Evolutionary conservation across 1,140 invertebrate genomes (phyloP).

Genomic region (Drosophila burlai): DNA sequence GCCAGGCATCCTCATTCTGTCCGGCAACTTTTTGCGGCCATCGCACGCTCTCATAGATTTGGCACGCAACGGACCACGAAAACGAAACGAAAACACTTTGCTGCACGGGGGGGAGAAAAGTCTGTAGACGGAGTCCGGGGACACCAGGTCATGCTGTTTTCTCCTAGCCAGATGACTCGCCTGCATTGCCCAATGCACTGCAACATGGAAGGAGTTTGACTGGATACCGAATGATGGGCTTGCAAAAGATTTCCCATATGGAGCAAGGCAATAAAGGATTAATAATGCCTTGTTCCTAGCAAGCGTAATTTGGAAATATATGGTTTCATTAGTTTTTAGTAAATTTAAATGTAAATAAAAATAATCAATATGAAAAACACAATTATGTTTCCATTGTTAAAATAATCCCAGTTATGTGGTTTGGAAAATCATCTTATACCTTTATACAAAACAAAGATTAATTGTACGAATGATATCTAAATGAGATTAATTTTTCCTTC

Average conservation of each 20-base stretch:
- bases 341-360: background rate
- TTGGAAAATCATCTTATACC: background rate
- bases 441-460: background rate
- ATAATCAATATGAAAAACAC: too few relatives aligned
- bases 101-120: slow-evolving; percentile 13
- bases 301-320: background rate
- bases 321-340: background rate
- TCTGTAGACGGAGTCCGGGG: slow-evolving; percentile 17
- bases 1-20: slow-evolving; percentile 42
- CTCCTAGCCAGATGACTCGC: slow-evolving; percentile 25
- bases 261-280: background rate
- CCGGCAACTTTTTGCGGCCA: slow-evolving; percentile 77
- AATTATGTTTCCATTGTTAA: too few relatives aligned
- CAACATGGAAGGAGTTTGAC: background rate
- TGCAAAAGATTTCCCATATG: slow-evolving; percentile 1
- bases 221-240: background rate
- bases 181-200: slow-evolving; percentile 33
- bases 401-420: too few relatives aligned
- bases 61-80: slow-evolving; percentile 79
- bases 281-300: background rate
- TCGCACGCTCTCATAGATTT: slow-evolving; percentile 80
- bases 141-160: slow-evolving; percentile 22
- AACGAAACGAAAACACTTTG: slow-evolving; percentile 80
- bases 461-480: background rate
- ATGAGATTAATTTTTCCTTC: too few relatives aligned